Evolutionary conservation across 1,140 invertebrate genomes (phyloP), one percentile per base, ranked within the genome.

Genomic region (Caerostris darwini): DNA sequence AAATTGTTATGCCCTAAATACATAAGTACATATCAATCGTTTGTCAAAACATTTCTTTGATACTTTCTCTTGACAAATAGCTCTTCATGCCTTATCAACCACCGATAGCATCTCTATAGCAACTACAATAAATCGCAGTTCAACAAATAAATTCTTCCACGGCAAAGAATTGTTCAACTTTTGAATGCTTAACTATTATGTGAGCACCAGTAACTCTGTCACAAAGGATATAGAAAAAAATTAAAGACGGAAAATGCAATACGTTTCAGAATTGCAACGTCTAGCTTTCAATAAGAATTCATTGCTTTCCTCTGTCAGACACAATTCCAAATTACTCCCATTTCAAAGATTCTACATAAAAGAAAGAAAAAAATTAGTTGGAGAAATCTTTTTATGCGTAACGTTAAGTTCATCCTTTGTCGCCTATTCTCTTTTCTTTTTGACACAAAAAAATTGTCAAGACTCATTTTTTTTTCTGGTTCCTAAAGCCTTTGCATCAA

Each of bases 251-350:
- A 77, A 77, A 12, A 50, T 77, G 19, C 71, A 12, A 50, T 50
- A 77, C 10, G 71, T 34, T 77, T 50, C 12, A 77, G 71, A 64
- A 50, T n/a, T 54, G 59, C n/a, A 34, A 59, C 57, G 53, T 8
- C 64, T 59, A 89, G 50, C n/a, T 89, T 67, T 69, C 50, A 89
- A 89, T 50, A 89, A 69, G 53, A 61, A 59, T 89, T 67, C 61
- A 77, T 77, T 77, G 71, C 71, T 50, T 77, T 77, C 53, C 64
- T 50, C 50, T 54, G 19, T 56, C 50, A 89, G 59, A 61, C 59
- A 89, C 87, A 89, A 61, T 89, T 89, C 87, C 57, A 89, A 59
- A 61, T 61, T 89, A 64, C 50, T 7, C 50, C 59, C 57, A 61
- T 54, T 61, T 69, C 50, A 54, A 64, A 59, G 87, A 54, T 59